phyloP scores from a whole-genome alignment of 2,888 invertebrate genomes.

The Oxyscelio sp. region DNA sequence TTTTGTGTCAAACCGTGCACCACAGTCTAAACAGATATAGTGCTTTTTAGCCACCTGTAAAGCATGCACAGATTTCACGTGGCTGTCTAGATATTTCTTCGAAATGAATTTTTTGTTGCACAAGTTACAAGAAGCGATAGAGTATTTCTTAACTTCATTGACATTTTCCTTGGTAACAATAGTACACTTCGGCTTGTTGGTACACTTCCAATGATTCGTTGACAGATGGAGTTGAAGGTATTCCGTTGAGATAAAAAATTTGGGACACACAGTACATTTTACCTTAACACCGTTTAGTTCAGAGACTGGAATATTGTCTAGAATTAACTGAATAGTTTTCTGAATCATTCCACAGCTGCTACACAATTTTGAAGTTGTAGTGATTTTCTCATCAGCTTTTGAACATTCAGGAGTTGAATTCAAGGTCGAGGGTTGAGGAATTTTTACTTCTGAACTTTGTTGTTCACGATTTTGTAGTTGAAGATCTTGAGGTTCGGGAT shows the following conservation, averaged over 20 bases:
- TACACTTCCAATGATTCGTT: neutral
- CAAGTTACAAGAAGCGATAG: neutral
- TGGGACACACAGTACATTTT: slow-evolving; percentile 24
- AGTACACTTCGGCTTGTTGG: neutral
- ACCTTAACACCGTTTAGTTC: neutral
- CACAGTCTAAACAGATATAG: too few species aligned
- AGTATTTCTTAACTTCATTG: neutral
- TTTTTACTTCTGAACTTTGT: too few species aligned
- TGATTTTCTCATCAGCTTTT: too few species aligned
- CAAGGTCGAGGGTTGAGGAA: too few species aligned
- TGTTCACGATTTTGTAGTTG: too few species aligned
- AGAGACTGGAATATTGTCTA: neutral
- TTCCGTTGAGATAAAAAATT: slow-evolving; percentile 1
- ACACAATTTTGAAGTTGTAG: too few species aligned
- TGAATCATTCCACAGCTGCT: too few species aligned
- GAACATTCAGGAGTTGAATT: too few species aligned
- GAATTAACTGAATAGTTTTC: slow-evolving; percentile 9
- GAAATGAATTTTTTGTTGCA: slow-evolving; percentile 20
- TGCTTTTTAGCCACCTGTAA: too few species aligned
- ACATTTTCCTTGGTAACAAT: neutral
- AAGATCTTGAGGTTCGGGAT: too few species aligned
- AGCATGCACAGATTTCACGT: neutral
- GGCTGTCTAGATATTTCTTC: neutral
- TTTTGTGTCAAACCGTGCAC: too few species aligned
- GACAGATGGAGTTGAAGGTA: slow-evolving; percentile 3